Base-by-base conservation (phyloP, 1,140 invertebrate species). In the Ptiloglossa arizonensis region DNA sequence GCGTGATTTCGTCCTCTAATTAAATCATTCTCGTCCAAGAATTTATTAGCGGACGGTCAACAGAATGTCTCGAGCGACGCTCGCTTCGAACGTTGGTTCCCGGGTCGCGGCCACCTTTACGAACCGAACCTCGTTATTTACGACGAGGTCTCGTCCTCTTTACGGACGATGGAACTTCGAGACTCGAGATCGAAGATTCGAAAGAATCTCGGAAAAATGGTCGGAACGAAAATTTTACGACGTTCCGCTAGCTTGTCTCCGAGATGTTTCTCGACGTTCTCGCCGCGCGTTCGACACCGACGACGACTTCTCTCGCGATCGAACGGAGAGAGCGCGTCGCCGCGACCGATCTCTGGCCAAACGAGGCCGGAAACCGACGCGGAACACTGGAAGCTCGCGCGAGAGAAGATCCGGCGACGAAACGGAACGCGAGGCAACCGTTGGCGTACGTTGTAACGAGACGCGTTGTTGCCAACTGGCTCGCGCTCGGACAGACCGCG, bases 391-490 rank as follows among this genome's bases (percentile, higher is more conserved):
- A 48, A 74, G 52, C 52, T 63, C 46, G 35, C 19, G 62, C 41
- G 56, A 68, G 73, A 78, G 62, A 35, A 82, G 27, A 46, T 22
- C 29, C 67, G 17, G 52, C 70, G 41, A 64, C 76, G 79, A 68
- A 81, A 84, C 74, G 62, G 80, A 73, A 78, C 50, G 48, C 38
- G 68, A 81, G 77, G n/a, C n/a, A n/a, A 27, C 60, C 62, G 71
- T 57, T 62, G 41, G 32, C 41, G 77, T 59, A 41, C 63, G 17
- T 71, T 70, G 81, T 87, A 89, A 89, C 84, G 82, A 88, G 86
- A 85, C 17, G 81, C 87, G 88, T 87, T 87, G 89, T 88, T 89
- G 89, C 89, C 86, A 82, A 69, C 67, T 87, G 80, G 80, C 44
- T 73, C 50, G 54, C 81, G 70, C 62, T 79, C 66, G 44, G 48